Evolutionary conservation across 2,888 invertebrate genomes (phyloP), one percentile per base, ranked within the genome.

Genomic region (Folsomia manolachei): DNA sequence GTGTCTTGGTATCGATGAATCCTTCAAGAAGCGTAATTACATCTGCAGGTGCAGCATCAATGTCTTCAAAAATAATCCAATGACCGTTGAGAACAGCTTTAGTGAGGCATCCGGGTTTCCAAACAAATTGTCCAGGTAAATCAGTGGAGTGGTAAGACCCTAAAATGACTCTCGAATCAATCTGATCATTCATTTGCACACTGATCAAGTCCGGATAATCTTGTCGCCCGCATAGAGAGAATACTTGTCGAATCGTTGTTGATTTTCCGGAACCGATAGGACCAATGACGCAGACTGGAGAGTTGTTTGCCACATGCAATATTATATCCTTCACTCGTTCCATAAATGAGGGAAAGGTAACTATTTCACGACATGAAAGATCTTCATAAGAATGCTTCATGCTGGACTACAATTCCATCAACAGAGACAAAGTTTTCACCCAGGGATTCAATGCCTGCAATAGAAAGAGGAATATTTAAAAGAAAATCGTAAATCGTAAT

Each of bases 241-340:
- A 95, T 72, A 97, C 85, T 83, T 94, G 90, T 82, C 95, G 93
- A 11, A 97, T 91, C 1, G 97, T 83, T 0, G 91, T 89, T 0
- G 97, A 96, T 86, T 99, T 99, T 0, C 98, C 98, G 80, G 93
- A 92, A 0, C 98, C 98, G 9, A 97, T 94, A 0, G 94, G 91
- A 0, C 97, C 97, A 83, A 91, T 88, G 0, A 95, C 84, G 75
- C 90, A 90, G 62, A 92, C 86, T 2, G 77, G 75, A 2, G 69
- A 25, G 0, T 63, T 68, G 9, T 71, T 69, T 9, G 67, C 66
- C 56, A 75, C 64, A 26, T 72, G 70, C 2, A 75, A 56, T 4
- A 71, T 27, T 11, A 77, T 69, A 26, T 71, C 71, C 53, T 77
- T 77, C 1, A 73, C 53, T 62, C 63, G 39, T 61, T 69, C 24